Evolutionary conservation across 2,888 invertebrate species (phyloP), one percentile per base, ranked within the genome.

Genomic region (Epicampocera succincta): DNA sequence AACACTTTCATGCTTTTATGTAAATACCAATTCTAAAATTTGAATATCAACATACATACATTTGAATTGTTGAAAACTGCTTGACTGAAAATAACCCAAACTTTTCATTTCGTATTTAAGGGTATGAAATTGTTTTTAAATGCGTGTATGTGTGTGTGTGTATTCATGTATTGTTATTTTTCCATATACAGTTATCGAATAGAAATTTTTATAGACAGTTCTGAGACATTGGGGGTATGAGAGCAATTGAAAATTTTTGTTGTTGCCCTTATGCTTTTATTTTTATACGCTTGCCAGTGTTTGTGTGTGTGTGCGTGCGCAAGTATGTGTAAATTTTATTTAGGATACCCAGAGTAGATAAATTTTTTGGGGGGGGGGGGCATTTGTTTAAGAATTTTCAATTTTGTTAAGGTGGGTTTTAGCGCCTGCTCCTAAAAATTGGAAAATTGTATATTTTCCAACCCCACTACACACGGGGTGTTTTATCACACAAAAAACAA

Each of bases 381-480:
- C 1, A 21, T 40, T 63, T 71, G 17, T 50, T 54, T 44, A 56
- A 54, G 9, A 21, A 6, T 61, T 56, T 56, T 9, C 38, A 33
- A 54, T 61, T 56, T 33, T 33, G 25, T 54, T 29, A 56, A 72
- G 76, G 73, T 79, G 83, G 80, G 60, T 44, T 72, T 72, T 68
- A 79, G 82, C 82, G 82, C 83, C 83, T 83, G 83, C 83, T 83
- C 83, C 83, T 83, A 80, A 83, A 77, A 80, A 83, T 76, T 76
- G 66, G 50, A 79, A 83, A 83, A 80, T 76, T 46, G 15, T 76
- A 46, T 46, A 54, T 33, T 76, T 72, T 76, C 58, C 68, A 66
- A 65, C 46, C 73, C 78, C 33, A 77, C 52, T 54, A n/a, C n/a
- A n/a, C 54, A 63, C 56, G 63, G 56, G 76, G 68, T 76, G 72